These are phyloP conservation scores for Isaurus tuberculatus DNA, from an alignment of 92 coral and sea anemone genomes.

Conservation along the genomic window DNA sequence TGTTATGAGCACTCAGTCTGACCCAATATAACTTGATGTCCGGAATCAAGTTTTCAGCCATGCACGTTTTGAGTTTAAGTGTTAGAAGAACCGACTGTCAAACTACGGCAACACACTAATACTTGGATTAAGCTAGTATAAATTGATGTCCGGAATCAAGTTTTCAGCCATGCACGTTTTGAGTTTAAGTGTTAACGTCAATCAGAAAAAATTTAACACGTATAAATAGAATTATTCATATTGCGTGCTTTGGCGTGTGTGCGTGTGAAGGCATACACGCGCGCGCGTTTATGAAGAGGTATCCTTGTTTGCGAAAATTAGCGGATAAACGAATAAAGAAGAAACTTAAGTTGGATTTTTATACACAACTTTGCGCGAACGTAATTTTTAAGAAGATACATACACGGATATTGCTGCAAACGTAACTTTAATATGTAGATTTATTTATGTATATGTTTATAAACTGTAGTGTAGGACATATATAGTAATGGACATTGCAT, in stretches of 20 bases:
- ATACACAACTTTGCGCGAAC: no score
- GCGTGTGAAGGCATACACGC: no score
- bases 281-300: no score
- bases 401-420: background rate
- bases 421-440: background rate
- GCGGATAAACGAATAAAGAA: no score
- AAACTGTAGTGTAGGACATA: background rate
- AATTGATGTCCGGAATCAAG: background rate
- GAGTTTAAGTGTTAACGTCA: background rate
- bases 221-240: no score
- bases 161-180: background rate
- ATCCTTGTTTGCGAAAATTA: no score
- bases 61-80: background rate
- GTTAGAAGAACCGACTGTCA: background rate
- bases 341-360: no score
- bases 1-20: background rate
- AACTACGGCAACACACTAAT: no score
- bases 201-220: no score
- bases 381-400: no score
- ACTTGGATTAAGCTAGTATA: background rate
- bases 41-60: background rate
- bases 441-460: background rate
- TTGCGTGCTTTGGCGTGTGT: no score
- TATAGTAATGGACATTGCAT: background rate
- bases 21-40: background rate